phyloP scores from a whole-genome alignment of 2,888 invertebrate genomes.

The Synergus laeviventris region DNA sequence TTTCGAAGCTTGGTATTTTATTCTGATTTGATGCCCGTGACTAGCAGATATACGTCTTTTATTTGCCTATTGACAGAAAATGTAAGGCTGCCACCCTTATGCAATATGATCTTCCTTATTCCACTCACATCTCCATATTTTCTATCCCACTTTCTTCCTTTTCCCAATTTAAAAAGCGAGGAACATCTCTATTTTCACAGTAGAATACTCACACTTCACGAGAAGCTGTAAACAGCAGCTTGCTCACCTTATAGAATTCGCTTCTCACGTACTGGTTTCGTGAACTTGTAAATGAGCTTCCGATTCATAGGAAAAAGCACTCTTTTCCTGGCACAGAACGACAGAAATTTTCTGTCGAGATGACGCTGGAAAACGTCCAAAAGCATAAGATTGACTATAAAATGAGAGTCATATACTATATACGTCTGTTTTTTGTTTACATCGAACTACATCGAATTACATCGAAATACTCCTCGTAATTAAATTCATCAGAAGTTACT shows the following conservation, averaged over 20 bases:
- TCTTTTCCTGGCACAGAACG: background rate
- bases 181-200: conserved; percentile 8
- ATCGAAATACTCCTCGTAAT: background rate
- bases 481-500: background rate
- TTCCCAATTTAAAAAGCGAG: conserved; percentile 21
- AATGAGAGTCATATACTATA: background rate
- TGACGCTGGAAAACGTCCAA: background rate
- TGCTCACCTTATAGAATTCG: conserved; percentile 8
- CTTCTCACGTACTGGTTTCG: conserved; percentile 25
- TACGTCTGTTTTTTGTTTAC: background rate
- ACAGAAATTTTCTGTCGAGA: background rate
- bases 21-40: background rate
- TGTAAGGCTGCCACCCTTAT: background rate
- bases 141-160: conserved; percentile 3
- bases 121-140: background rate
- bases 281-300: conserved; percentile 33
- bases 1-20: background rate
- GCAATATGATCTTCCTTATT: background rate
- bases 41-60: background rate
- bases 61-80: background rate
- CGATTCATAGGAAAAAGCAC: background rate
- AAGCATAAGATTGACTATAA: background rate
- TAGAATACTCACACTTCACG: background rate
- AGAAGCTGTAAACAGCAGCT: conserved; percentile 1
- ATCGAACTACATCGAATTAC: too few relatives aligned